Percentiles rank a stretch among this genome's conserved stretches.
phyloP scores from a whole-genome alignment of 53 echinoderm and acorn worm species.

The Holothuria scabra region DNA sequence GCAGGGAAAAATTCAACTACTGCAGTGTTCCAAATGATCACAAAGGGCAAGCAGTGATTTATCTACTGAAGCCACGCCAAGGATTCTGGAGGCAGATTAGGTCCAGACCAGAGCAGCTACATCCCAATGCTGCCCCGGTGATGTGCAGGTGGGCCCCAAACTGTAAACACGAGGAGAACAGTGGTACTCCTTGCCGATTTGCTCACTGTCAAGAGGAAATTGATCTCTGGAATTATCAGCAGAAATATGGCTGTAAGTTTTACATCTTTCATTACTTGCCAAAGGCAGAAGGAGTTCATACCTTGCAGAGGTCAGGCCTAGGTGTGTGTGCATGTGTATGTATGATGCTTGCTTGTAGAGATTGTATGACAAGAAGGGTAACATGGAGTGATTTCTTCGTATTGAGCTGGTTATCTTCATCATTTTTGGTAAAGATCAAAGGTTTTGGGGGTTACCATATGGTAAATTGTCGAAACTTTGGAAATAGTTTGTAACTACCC shows the following conservation, averaged over 20 bases:
- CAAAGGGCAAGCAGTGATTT: slow-evolving; percentile 62
- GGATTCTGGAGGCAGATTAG: slow-evolving; percentile 62
- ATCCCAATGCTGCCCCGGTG: slow-evolving; percentile 49
- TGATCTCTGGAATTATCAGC: slow-evolving; percentile 82
- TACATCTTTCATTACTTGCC: neutral
- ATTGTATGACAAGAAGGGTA: too few relatives aligned
- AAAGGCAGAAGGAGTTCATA: too few relatives aligned
- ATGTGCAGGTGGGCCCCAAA: slow-evolving; percentile 55
- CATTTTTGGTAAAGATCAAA: too few relatives aligned
- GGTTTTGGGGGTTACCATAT: too few relatives aligned
- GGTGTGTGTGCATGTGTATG: too few relatives aligned
- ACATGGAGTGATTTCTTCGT: too few relatives aligned
- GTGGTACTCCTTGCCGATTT: slow-evolving; percentile 70
- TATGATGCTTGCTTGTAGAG: too few relatives aligned
- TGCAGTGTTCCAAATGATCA: slow-evolving; percentile 68
- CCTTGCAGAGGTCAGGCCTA: too few relatives aligned
- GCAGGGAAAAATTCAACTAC: slow-evolving; percentile 13
- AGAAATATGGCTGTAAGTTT: slow-evolving; percentile 34
- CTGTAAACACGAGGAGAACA: slow-evolving; percentile 55
- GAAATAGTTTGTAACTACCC: too few relatives aligned
- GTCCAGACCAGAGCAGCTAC: slow-evolving; percentile 56
- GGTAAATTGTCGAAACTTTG: too few relatives aligned
- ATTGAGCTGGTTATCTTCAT: too few relatives aligned
- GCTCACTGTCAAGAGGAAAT: slow-evolving; percentile 73
- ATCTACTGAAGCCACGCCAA: slow-evolving; percentile 41